A percentile compares a stretch with the other conserved stretches of the same genome.
Conservation (phyloP, 2,888 invertebrate genomes). For the Amphipyra berbera region DNA sequence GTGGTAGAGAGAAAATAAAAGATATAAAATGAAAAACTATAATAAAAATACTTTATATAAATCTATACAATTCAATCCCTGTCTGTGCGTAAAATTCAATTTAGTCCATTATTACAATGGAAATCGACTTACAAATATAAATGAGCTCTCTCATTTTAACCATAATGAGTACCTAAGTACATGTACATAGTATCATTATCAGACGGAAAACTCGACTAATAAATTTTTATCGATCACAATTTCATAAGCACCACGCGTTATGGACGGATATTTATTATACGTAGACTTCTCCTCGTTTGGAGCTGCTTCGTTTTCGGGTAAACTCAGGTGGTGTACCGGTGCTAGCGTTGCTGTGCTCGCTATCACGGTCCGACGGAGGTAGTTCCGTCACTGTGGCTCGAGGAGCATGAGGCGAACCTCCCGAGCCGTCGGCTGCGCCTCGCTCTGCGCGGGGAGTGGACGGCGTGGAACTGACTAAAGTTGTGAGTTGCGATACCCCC, state of each 20-base stretch:
- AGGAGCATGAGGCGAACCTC: slow-evolving; percentile 58
- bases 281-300: slow-evolving; percentile 85
- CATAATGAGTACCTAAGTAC: slow-evolving; percentile 47
- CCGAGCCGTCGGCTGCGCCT: slow-evolving; percentile 65
- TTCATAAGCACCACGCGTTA: slow-evolving; percentile 62
- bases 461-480: slow-evolving; percentile 87
- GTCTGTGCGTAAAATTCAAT: slow-evolving; percentile 77
- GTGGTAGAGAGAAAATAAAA: slow-evolving; percentile 11
- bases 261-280: slow-evolving; percentile 67
- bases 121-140: slow-evolving; percentile 61
- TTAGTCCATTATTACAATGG: slow-evolving; percentile 54
- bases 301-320: slow-evolving; percentile 73
- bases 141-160: slow-evolving; percentile 58
- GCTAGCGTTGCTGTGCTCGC: slow-evolving; percentile 72
- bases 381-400: slow-evolving; percentile 72
- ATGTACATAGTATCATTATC: slow-evolving; percentile 39
- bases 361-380: slow-evolving; percentile 75
- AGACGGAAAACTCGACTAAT: slow-evolving; percentile 48
- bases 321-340: slow-evolving; percentile 74
- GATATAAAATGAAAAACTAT: slow-evolving; percentile 60
- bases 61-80: slow-evolving; percentile 81
- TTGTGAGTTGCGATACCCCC: slow-evolving; percentile 90
- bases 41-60: slow-evolving; percentile 73
- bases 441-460: slow-evolving; percentile 79
- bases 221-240: slow-evolving; percentile 60